A percentile compares a stretch with the other conserved stretches of the same genome.
Evolutionary conservation across 64 coral and sea anemone species (phyloP).

Genomic region (Montipora capricornis): DNA sequence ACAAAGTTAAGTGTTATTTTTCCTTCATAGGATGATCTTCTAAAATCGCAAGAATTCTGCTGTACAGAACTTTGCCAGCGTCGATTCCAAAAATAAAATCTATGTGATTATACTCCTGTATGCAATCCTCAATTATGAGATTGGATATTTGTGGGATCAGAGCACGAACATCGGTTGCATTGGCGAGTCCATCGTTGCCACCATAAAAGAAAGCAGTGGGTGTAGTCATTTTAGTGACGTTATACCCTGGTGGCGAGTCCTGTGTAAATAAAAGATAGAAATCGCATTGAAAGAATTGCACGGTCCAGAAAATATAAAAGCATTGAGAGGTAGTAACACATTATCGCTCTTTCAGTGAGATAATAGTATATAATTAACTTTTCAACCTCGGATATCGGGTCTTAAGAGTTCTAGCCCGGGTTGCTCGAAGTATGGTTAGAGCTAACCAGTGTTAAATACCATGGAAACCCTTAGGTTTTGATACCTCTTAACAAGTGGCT

Average conservation of each 20-base stretch:
- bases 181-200: conserved; percentile 32
- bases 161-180: conserved; percentile 48
- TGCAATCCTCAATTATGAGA: background rate
- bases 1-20: background rate
- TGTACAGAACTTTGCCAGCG: conserved; percentile 55
- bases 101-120: conserved; percentile 74
- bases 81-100: conserved; percentile 74
- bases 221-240: conserved; percentile 66
- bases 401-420: too few species aligned
- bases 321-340: too few species aligned
- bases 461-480: too few species aligned
- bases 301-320: too few species aligned
- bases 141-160: conserved; percentile 8
- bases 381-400: too few species aligned
- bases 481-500: too few species aligned
- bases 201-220: conserved; percentile 63
- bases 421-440: too few species aligned
- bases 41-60: conserved; percentile 32
- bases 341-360: too few species aligned
- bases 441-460: too few species aligned
- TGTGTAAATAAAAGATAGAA: background rate
- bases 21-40: background rate
- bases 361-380: too few species aligned
- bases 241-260: conserved; percentile 64
- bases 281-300: background rate